Evolutionary conservation across 2,888 invertebrate species (phyloP).

Genomic region (Halictus ligatus): DNA sequence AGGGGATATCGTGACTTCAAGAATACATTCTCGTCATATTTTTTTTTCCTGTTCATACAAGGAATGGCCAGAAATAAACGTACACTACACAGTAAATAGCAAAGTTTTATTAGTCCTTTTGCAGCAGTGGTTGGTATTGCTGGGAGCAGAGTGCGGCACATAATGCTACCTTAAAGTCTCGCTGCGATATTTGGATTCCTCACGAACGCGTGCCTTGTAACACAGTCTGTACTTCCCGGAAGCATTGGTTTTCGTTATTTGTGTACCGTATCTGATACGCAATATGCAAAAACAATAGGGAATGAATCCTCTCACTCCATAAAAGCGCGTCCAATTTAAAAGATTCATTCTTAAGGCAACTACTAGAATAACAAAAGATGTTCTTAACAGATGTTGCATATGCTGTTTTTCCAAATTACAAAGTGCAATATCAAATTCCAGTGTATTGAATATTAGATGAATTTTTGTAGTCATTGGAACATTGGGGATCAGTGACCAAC

Average conservation of each 20-base stretch:
- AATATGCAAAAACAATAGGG: slow-evolving; percentile 3
- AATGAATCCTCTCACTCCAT: background rate
- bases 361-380: background rate
- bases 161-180: slow-evolving; percentile 43
- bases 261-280: background rate
- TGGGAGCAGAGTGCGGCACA: slow-evolving; percentile 41
- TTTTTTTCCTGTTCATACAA: slow-evolving; percentile 10
- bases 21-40: background rate
- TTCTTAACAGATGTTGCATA: background rate
- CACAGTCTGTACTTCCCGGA: slow-evolving; percentile 37
- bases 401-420: background rate
- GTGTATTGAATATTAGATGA: no score
- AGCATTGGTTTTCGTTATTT: slow-evolving; percentile 47
- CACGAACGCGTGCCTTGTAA: slow-evolving; percentile 38
- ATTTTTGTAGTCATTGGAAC: no score
- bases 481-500: no score
- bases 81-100: slow-evolving; percentile 19
- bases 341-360: background rate
- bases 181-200: slow-evolving; percentile 42
- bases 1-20: background rate
- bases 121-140: slow-evolving; percentile 30
- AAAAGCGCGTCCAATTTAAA: background rate
- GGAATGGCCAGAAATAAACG: slow-evolving; percentile 33
- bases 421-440: no score
- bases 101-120: slow-evolving; percentile 53